These are phyloP conservation scores for Dipodomys ordii DNA, from an alignment of 2,113 vertebrate species.

Conservation along the genomic window DNA sequence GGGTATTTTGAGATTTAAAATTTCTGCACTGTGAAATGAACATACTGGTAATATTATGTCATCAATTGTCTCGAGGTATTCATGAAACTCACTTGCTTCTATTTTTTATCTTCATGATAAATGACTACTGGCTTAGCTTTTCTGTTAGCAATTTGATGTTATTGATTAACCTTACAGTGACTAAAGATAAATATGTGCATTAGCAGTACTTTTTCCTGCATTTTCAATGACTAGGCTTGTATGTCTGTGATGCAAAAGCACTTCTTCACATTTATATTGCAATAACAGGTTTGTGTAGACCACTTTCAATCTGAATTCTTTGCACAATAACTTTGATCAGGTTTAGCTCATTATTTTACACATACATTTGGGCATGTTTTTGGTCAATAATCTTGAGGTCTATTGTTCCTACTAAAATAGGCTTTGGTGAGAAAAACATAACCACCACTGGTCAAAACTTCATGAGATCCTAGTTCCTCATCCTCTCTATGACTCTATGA, in stretches of 20 bases:
- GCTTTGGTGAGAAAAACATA: neutral
- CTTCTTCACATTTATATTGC: neutral
- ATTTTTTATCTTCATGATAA: slow-evolving; percentile 5
- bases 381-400: slow-evolving; percentile 21
- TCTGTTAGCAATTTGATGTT: slow-evolving; percentile 39
- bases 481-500: neutral
- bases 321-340: slow-evolving; percentile 22
- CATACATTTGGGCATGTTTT: neutral
- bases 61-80: neutral
- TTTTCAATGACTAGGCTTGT: slow-evolving; percentile 7
- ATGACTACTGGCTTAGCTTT: slow-evolving; percentile 21
- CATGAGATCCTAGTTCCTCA: neutral
- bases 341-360: neutral
- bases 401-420: neutral
- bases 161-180: slow-evolving; percentile 23
- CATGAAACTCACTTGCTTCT: neutral
- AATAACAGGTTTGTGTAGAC: neutral
- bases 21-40: neutral
- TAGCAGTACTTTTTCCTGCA: neutral
- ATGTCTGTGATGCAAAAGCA: neutral
- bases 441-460: neutral
- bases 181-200: neutral
- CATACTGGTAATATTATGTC: slow-evolving; percentile 7
- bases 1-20: neutral
- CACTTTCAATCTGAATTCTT: neutral